A percentile compares a stretch with the other conserved stretches of the same genome.
Conservation (phyloP, 2,797 vertebrate species). For the Antrozous pallidus region DNA sequence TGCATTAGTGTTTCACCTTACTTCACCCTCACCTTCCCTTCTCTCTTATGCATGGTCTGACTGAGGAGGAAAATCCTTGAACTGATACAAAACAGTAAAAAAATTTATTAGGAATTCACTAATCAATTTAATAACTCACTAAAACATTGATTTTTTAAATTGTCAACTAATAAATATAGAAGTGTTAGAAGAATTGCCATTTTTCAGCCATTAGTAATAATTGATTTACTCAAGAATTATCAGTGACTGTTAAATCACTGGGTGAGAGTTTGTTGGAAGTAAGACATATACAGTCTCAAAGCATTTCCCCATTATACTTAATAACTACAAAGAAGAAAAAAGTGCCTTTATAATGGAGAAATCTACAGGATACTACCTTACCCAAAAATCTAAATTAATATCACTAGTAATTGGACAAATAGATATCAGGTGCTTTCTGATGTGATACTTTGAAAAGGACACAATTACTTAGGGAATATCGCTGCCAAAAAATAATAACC, state of each 20-base stretch:
- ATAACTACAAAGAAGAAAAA: background rate
- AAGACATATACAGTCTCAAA: background rate
- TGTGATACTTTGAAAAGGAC: background rate
- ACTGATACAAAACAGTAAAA: constrained; percentile 14
- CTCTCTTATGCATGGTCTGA: background rate
- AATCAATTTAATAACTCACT: background rate
- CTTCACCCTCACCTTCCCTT: background rate
- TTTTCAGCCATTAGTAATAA: background rate
- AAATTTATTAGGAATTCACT: constrained; percentile 20
- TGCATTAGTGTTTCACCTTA: background rate
- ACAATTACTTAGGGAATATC: background rate
- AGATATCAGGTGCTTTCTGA: background rate
- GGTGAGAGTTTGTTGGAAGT: background rate
- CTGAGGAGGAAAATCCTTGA: constrained; percentile 1
- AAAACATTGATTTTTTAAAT: background rate
- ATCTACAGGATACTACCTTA: background rate
- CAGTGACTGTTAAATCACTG: background rate
- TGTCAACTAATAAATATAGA: background rate
- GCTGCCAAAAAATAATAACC: background rate
- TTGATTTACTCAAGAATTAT: background rate
- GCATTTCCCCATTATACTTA: background rate
- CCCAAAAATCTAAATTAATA: background rate
- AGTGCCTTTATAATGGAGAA: background rate
- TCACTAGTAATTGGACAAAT: background rate
- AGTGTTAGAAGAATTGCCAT: background rate